These are phyloP conservation scores for Yponomeuta cagnagella DNA, from an alignment of 2,888 invertebrate genomes.

Conservation along the genomic window DNA sequence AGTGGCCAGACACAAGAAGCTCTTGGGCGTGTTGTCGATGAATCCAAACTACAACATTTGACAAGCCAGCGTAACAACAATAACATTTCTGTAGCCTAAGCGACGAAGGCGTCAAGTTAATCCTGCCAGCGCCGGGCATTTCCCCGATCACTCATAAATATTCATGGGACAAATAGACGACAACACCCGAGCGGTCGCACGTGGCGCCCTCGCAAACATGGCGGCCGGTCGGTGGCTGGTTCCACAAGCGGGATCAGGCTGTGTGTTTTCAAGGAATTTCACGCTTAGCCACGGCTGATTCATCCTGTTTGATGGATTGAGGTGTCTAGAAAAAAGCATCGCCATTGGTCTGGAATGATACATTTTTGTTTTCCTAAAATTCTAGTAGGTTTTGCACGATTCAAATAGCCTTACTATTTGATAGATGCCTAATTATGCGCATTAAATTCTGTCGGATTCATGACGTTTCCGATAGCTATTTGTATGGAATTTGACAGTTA, in stretches of 20 bases:
- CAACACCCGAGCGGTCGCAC: background rate
- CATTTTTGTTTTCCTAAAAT: too few species aligned
- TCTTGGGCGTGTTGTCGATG: background rate
- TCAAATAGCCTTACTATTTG: too few species aligned
- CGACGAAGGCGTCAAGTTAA: background rate
- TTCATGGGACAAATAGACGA: slow-evolving; percentile 2
- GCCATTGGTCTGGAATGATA: background rate
- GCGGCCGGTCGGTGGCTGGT: background rate
- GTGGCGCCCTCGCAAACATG: background rate
- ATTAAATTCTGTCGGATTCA: too few species aligned
- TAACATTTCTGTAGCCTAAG: background rate
- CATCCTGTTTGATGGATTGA: background rate
- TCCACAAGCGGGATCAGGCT: slow-evolving; percentile 4
- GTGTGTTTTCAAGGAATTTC: slow-evolving; percentile 8
- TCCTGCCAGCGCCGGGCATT: background rate
- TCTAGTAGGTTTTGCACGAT: too few species aligned
- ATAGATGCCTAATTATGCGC: too few species aligned
- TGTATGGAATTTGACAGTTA: too few species aligned
- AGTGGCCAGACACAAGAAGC: too few species aligned
- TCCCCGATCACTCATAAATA: slow-evolving; percentile 8
- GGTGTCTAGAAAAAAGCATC: background rate
- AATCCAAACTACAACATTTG: background rate
- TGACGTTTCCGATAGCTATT: too few species aligned
- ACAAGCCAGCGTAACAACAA: background rate
- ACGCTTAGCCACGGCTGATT: background rate